Percentiles rank a stretch among this genome's conserved stretches.
phyloP scores from a whole-genome alignment of 1,140 invertebrate genomes.

The Anastrepha obliqua region DNA sequence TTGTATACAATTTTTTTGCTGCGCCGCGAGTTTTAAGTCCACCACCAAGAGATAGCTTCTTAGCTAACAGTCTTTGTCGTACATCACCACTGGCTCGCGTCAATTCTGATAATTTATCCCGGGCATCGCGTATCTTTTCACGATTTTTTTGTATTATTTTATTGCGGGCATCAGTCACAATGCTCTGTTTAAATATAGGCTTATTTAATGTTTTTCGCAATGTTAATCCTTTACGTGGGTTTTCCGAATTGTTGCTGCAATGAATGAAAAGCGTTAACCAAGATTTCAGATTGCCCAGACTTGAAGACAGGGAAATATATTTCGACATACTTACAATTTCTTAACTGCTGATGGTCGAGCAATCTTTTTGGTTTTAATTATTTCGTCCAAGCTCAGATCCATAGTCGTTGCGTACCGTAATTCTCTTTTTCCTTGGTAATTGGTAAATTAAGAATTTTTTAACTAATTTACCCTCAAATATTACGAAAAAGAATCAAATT shows the following conservation, averaged over 20 bases:
- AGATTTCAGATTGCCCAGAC: not conserved
- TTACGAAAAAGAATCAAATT: constrained; percentile 8
- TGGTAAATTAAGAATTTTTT: not conserved
- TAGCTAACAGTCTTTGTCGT: constrained; percentile 68
- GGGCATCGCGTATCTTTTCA: constrained; percentile 80
- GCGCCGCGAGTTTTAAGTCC: not conserved
- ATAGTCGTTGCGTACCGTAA: not conserved
- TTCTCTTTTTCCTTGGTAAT: not conserved
- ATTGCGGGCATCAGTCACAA: constrained; percentile 79
- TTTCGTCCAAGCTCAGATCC: constrained; percentile 59
- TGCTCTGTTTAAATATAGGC: constrained; percentile 54
- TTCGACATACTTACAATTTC: constrained; percentile 54
- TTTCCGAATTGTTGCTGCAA: constrained; percentile 50
- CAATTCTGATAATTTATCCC: constrained; percentile 81
- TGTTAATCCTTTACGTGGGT: not conserved
- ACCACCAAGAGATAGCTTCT: not conserved
- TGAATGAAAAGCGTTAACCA: not conserved
- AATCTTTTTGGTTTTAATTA: constrained; percentile 59
- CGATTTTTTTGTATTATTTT: constrained; percentile 83
- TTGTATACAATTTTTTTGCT: constrained; percentile 12
- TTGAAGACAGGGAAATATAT: not conserved
- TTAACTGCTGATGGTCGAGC: constrained; percentile 43
- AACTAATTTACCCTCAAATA: not conserved
- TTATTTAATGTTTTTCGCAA: constrained; percentile 55
- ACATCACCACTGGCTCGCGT: constrained; percentile 80